Conservation (phyloP, 2,797 vertebrate species). For the Mycteria americana region DNA sequence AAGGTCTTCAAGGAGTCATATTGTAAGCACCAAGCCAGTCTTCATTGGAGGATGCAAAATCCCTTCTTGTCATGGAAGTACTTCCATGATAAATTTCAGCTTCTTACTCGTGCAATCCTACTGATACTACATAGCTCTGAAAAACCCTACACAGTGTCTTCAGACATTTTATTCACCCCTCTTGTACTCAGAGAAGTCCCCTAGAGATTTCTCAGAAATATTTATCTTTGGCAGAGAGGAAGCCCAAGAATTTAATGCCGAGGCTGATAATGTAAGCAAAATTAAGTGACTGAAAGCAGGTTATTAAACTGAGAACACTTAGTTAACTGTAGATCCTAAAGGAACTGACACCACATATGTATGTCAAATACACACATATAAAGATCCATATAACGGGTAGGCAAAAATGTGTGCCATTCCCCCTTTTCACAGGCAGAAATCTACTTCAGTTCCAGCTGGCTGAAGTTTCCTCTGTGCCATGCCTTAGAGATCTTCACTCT, state of each 20-base stretch:
- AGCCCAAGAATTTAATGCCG: neutral
- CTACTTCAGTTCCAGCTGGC: neutral
- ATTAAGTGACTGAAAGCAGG: neutral
- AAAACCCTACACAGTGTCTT: neutral
- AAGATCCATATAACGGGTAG: neutral
- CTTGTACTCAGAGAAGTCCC: neutral
- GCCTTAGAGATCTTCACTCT: neutral
- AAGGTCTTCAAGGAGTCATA: conserved; percentile 12
- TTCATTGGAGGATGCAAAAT: neutral
- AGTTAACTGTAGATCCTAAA: neutral
- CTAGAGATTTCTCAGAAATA: neutral
- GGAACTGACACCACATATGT: neutral
- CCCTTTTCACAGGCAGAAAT: neutral
- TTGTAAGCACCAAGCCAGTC: neutral
- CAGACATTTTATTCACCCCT: neutral
- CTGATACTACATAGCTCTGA: neutral
- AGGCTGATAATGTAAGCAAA: neutral
- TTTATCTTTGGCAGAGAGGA: neutral
- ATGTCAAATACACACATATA: neutral
- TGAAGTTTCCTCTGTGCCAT: neutral
- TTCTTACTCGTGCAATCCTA: neutral
- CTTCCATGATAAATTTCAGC: neutral
- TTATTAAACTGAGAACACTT: neutral
- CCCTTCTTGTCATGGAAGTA: neutral
- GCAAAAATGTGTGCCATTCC: neutral